Base-by-base conservation (phyloP, 2,888 invertebrate genomes). In the Macrosoma leucophasiata region DNA sequence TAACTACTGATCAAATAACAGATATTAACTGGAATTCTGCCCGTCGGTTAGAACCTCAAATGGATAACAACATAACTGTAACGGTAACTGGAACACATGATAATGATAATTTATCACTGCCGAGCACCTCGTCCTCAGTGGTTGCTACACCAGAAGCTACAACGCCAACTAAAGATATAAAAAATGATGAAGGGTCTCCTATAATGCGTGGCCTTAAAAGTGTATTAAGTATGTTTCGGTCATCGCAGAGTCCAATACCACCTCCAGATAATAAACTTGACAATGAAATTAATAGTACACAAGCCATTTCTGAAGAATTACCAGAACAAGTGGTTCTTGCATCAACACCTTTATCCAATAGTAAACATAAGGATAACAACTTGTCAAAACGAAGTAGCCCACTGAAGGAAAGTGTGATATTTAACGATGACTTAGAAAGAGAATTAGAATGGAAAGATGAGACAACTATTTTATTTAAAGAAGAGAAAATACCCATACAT, bases 401-500 rank as follows among this genome's bases (percentile, higher is more conserved):
- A 1, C 55, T 58, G n/a, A 81, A 72, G 51, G 81, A 81, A 8
- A 74, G 74, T 42, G 47, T 82, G 24, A 59, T 63, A 5, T 84
- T 84, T 32, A 78, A 73, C 42, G 75, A 82, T 32, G 82, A 78
- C 44, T 54, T 84, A 13, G 78, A 81, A 43, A 78, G 60, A 37
- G 81, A 84, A 39, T 44, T 84, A 13, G 61, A 66, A 27, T 84
- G 84, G 84, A 76, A 75, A 47, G 75, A 82, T 59, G 82, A 84
- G 35, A 68, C 76, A 11, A 72, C 70, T 14, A 69, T 81, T 33
- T 43, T 74, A 23, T 77, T 79, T 29, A 75, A 69, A 27, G 53
- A 74, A 31, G 82, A 84, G 42, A 77, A 73, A 40, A 71, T 77
- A 23, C 79, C 82, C 1, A 58, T 75, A 33, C 73, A 74, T 36